Conservation (phyloP, 2,888 invertebrate species). For the Dolichomitus sp. region DNA sequence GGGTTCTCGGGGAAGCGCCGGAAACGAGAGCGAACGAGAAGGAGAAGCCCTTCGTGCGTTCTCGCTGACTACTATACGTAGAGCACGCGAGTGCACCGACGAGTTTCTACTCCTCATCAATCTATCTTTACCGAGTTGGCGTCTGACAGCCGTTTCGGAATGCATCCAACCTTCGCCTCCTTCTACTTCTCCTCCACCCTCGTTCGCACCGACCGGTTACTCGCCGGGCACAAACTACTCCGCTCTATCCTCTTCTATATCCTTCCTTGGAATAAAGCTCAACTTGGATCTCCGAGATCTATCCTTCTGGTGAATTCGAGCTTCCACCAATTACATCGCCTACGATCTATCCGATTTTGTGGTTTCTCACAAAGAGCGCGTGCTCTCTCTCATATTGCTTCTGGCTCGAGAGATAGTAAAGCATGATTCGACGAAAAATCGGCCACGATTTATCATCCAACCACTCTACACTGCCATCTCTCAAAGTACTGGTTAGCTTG, state of each 20-base stretch:
- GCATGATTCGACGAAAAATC: slow-evolving; percentile 57
- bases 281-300: not conserved
- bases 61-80: slow-evolving; percentile 71
- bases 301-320: slow-evolving; percentile 21
- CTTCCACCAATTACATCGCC: slow-evolving; percentile 31
- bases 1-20: slow-evolving; percentile 17
- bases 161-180: slow-evolving; percentile 78
- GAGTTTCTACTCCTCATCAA: slow-evolving; percentile 78
- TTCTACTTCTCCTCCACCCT: slow-evolving; percentile 55
- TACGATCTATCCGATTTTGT: slow-evolving; percentile 35
- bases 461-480: slow-evolving; percentile 25
- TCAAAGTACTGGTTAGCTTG: slow-evolving; percentile 17
- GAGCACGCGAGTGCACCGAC: slow-evolving; percentile 79
- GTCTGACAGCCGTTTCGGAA: slow-evolving; percentile 83
- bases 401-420: slow-evolving; percentile 20
- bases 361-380: slow-evolving; percentile 11
- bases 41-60: slow-evolving; percentile 56
- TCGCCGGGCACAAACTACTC: slow-evolving; percentile 73
- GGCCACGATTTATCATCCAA: slow-evolving; percentile 58
- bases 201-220: slow-evolving; percentile 68
- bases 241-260: slow-evolving; percentile 66
- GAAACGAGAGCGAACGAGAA: slow-evolving; percentile 63
- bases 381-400: not conserved
- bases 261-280: slow-evolving; percentile 50
- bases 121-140: slow-evolving; percentile 81